Conservation (phyloP, 2,888 invertebrate species). For the Plagiodera versicolora region DNA sequence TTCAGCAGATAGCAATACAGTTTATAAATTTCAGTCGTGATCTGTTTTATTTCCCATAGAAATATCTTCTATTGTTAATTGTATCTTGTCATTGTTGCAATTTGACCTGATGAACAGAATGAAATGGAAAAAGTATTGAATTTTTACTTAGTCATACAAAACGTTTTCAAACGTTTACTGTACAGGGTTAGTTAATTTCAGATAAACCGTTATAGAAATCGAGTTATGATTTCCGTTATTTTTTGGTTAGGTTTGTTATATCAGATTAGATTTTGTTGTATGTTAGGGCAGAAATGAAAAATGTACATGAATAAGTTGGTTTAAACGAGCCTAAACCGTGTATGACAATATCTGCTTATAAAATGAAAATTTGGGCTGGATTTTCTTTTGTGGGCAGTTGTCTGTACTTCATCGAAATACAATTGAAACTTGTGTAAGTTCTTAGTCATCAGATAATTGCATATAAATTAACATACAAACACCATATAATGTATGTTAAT, state of each 20-base stretch:
- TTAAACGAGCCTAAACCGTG: too few species aligned
- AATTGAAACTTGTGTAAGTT: constrained; percentile 11
- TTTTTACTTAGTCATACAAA: neutral
- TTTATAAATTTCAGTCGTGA: neutral
- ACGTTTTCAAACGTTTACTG: neutral
- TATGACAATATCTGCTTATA: neutral
- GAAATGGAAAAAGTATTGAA: neutral
- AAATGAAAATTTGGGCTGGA: neutral
- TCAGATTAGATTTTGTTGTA: too few species aligned
- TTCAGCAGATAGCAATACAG: neutral
- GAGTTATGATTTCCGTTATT: too few species aligned
- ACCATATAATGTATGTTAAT: constrained; percentile 6
- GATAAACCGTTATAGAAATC: too few species aligned
- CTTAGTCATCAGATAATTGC: constrained; percentile 21
- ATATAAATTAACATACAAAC: constrained; percentile 27
- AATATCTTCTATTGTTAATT: neutral
- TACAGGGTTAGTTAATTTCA: neutral
- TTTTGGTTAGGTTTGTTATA: too few species aligned
- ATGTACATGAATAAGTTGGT: too few species aligned
- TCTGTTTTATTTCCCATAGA: neutral
- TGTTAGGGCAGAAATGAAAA: too few species aligned
- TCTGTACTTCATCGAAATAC: constrained; percentile 7
- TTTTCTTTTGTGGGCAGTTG: neutral
- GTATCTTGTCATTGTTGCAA: neutral
- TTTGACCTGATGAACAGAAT: neutral